Evolutionary conservation across 1,140 invertebrate genomes (phyloP).

Genomic region (Leptestheria dahalacensis): DNA sequence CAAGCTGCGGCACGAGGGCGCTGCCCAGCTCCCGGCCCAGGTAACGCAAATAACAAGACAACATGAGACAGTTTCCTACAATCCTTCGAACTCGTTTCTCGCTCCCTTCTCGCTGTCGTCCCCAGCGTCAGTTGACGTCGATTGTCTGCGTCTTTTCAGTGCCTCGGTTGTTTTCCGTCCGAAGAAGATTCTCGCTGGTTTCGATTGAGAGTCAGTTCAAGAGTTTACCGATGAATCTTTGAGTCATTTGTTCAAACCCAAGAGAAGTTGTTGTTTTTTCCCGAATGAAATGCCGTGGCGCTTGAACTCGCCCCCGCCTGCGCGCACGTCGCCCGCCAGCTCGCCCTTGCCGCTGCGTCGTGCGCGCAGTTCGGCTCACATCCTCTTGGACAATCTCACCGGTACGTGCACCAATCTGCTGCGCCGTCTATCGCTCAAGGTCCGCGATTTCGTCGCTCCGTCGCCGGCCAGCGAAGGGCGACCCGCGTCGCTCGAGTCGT

Average conservation of each 20-base stretch:
- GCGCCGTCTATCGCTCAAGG: slow-evolving; percentile 50
- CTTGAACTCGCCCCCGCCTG: background rate
- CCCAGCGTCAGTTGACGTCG: too few species aligned
- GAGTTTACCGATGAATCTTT: too few species aligned
- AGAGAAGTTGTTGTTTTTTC: background rate
- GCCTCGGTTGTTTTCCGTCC: too few species aligned
- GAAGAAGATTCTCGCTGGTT: too few species aligned
- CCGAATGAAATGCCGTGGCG: background rate
- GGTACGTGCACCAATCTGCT: slow-evolving; percentile 56
- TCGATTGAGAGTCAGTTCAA: too few species aligned
- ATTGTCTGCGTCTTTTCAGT: too few species aligned
- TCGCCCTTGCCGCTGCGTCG: slow-evolving; percentile 3
- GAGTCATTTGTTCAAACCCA: too few species aligned
- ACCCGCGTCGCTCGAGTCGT: slow-evolving; percentile 9
- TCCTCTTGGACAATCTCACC: slow-evolving; percentile 43
- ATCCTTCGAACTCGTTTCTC: background rate
- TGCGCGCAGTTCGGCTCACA: slow-evolving; percentile 52
- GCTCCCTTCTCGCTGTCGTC: background rate
- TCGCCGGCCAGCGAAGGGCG: background rate
- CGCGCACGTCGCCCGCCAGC: background rate
- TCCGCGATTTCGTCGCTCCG: slow-evolving; percentile 40
- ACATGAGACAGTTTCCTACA: background rate
- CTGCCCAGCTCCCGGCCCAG: too few species aligned
- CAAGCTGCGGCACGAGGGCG: too few species aligned
- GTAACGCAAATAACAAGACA: background rate